Evolutionary conservation across 2,113 vertebrate genomes (phyloP).

Genomic region (Fulmarus glacialis): DNA sequence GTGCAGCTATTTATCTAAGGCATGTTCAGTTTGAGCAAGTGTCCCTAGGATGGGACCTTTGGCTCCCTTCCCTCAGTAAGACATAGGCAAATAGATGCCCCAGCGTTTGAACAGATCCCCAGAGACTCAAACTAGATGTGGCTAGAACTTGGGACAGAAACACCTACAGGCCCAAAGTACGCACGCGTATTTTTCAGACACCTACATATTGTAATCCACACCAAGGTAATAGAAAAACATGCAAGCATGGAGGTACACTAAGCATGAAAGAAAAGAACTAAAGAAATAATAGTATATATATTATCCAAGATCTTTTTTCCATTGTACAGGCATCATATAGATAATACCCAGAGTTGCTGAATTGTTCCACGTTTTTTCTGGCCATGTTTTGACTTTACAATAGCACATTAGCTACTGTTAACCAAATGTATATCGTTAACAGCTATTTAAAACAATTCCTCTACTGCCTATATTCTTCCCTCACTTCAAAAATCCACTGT

Average conservation of each 20-base stretch:
- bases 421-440: neutral
- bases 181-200: accelerated
- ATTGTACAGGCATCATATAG: neutral
- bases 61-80: neutral
- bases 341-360: neutral
- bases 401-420: neutral
- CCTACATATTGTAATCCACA: neutral
- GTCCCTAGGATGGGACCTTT: neutral
- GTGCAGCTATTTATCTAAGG: neutral
- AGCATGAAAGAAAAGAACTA: neutral
- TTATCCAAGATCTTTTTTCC: neutral
- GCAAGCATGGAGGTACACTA: neutral
- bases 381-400: neutral
- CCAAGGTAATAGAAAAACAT: neutral
- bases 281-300: neutral
- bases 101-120: accelerated
- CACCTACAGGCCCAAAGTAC: accelerated
- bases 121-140: neutral
- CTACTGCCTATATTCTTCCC: neutral
- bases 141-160: neutral
- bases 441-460: neutral
- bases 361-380: neutral
- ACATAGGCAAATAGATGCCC: neutral
- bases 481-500: neutral
- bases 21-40: neutral